These are phyloP conservation scores for Rhagonycha lutea DNA, from an alignment of 2,888 invertebrate species.

Conservation along the genomic window DNA sequence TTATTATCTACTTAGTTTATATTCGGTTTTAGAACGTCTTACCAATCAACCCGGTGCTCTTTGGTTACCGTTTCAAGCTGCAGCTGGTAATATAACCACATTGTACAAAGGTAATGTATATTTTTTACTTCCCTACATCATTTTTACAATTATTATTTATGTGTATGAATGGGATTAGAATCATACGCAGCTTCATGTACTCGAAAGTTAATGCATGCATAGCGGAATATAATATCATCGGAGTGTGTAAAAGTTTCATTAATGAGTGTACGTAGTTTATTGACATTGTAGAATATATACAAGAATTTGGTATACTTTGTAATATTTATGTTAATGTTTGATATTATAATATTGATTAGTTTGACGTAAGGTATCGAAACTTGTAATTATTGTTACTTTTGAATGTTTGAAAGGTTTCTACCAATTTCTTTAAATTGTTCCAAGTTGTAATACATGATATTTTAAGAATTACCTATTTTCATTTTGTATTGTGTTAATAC, in stretches of 20 bases:
- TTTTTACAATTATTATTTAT: constrained; percentile 5
- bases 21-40: constrained; percentile 63
- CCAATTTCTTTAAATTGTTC: too few species aligned
- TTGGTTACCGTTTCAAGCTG: constrained; percentile 80
- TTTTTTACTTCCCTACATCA: neutral
- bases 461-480: neutral
- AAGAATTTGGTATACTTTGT: neutral
- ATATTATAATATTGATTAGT: too few species aligned
- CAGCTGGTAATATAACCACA: constrained; percentile 76
- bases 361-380: too few species aligned
- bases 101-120: constrained; percentile 75
- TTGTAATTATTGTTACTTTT: too few species aligned
- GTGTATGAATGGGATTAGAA: neutral
- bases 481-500: neutral
- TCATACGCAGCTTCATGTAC: too few species aligned
- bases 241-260: neutral
- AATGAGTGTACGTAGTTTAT: neutral
- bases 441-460: neutral
- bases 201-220: too few species aligned
- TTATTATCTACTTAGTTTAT: constrained; percentile 12
- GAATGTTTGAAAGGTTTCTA: too few species aligned
- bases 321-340: too few species aligned
- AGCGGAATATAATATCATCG: too few species aligned
- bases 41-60: constrained; percentile 64
- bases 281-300: neutral